These are phyloP conservation scores for Boloria euphrosyne DNA, from an alignment of 2,888 invertebrate species.

Conservation along the genomic window DNA sequence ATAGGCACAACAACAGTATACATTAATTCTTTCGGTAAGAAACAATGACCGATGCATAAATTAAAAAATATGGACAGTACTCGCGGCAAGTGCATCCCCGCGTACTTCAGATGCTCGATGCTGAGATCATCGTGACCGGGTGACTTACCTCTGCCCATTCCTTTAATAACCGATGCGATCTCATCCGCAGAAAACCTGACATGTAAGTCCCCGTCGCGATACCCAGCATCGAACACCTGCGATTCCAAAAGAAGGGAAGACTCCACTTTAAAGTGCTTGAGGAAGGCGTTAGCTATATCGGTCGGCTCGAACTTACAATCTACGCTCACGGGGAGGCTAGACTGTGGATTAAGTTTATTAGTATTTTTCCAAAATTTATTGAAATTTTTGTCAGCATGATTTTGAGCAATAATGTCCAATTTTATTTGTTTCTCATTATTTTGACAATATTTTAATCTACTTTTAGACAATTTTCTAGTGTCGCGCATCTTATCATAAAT, in stretches of 20 bases:
- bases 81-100: constrained; percentile 21
- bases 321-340: constrained; percentile 33
- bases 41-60: neutral
- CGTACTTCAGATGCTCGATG: constrained; percentile 26
- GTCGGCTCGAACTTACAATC: constrained; percentile 22
- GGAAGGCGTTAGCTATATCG: constrained; percentile 30
- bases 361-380: constrained; percentile 27
- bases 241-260: neutral
- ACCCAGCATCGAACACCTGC: constrained; percentile 1
- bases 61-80: constrained; percentile 11
- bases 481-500: constrained; percentile 29
- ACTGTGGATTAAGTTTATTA: constrained; percentile 11
- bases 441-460: constrained; percentile 32
- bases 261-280: constrained; percentile 17
- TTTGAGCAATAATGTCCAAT: constrained; percentile 31
- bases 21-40: constrained; percentile 11
- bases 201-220: neutral
- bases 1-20: constrained; percentile 23
- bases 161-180: constrained; percentile 13
- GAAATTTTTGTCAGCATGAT: constrained; percentile 21
- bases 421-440: constrained; percentile 30
- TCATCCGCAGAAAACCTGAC: constrained; percentile 4
- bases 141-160: constrained; percentile 11
- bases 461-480: constrained; percentile 28
- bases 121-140: constrained; percentile 27